Evolutionary conservation across 1,140 invertebrate genomes (phyloP).

Genomic region (Drosophila triauraria): DNA sequence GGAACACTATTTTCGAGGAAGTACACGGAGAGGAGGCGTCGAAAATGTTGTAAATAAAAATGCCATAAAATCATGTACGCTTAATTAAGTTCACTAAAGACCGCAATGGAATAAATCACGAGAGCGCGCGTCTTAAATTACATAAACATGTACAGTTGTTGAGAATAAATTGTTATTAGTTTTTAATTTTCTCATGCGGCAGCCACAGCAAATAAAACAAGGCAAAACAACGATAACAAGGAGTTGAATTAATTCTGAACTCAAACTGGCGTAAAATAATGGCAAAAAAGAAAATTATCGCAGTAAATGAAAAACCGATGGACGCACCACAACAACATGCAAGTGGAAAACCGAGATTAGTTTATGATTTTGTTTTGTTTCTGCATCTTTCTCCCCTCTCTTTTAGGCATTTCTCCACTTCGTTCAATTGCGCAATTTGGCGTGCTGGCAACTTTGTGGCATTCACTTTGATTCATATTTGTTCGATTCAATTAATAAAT

Average conservation of each 20-base stretch:
- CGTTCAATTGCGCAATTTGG: slow-evolving; percentile 52
- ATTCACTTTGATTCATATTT: slow-evolving; percentile 30
- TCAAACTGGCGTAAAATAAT: slow-evolving; percentile 43
- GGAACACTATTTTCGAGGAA: slow-evolving; percentile 17
- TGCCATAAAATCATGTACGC: slow-evolving; percentile 50
- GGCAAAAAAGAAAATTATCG: slow-evolving; percentile 5
- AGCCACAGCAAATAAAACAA: slow-evolving; percentile 51
- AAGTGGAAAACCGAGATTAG: slow-evolving; percentile 25
- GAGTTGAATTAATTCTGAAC: slow-evolving; percentile 58
- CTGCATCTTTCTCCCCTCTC: slow-evolving; percentile 10
- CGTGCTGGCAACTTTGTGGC: slow-evolving; percentile 45
- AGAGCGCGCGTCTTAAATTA: slow-evolving; percentile 50
- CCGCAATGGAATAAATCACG: slow-evolving; percentile 39
- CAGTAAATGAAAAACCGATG: slow-evolving; percentile 39
- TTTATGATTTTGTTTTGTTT: slow-evolving; percentile 57
- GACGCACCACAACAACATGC: slow-evolving; percentile 34
- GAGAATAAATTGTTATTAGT: slow-evolving; percentile 62
- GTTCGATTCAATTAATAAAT: slow-evolving; percentile 47
- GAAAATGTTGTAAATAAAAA: slow-evolving; percentile 27
- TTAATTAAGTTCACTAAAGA: slow-evolving; percentile 57
- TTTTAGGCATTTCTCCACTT: slow-evolving; percentile 14
- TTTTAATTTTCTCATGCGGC: slow-evolving; percentile 67
- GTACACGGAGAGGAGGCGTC: slow-evolving; percentile 6
- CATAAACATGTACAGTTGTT: slow-evolving; percentile 50
- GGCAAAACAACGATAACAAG: slow-evolving; percentile 26